A percentile compares a stretch with the other conserved stretches of the same genome.
Evolutionary conservation across 2,888 invertebrate species (phyloP).

Genomic region (Acheta domesticus): DNA sequence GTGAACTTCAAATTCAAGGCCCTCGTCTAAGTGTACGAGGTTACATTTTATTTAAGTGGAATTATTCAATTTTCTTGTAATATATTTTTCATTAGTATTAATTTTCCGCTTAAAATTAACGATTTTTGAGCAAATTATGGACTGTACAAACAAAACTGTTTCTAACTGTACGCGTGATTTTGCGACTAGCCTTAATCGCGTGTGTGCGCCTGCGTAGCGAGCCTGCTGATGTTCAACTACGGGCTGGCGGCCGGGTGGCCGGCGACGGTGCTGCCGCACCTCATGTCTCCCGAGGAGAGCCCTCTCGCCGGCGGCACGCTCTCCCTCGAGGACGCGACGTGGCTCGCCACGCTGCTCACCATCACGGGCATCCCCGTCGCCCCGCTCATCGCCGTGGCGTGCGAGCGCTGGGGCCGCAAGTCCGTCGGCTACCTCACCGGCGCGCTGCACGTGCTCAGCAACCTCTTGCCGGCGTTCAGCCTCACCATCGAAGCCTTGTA

Average conservation of each 20-base stretch:
- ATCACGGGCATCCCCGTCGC: conserved; percentile 3
- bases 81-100: too few species aligned
- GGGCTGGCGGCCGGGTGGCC: conserved; percentile 29
- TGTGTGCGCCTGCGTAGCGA: conserved; percentile 32
- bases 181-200: too few species aligned
- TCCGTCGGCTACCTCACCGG: not conserved
- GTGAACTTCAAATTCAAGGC: too few species aligned
- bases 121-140: too few species aligned
- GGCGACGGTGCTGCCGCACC: conserved; percentile 43
- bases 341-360: not conserved
- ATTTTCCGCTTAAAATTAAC: too few species aligned
- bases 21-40: too few species aligned
- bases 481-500: too few species aligned
- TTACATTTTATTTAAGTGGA: too few species aligned
- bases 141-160: too few species aligned
- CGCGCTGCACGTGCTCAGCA: not conserved
- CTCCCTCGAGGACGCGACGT: not conserved
- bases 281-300: conserved; percentile 40
- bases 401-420: not conserved
- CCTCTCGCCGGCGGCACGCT: conserved; percentile 47
- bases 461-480: too few species aligned
- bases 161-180: too few species aligned
- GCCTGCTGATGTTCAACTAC: conserved; percentile 24
- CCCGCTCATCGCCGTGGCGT: not conserved
- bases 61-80: too few species aligned